Evolutionary conservation across 2,797 vertebrate genomes (phyloP), one percentile per base, ranked within the genome.

Genomic region (Coccyzus lansbergi): DNA sequence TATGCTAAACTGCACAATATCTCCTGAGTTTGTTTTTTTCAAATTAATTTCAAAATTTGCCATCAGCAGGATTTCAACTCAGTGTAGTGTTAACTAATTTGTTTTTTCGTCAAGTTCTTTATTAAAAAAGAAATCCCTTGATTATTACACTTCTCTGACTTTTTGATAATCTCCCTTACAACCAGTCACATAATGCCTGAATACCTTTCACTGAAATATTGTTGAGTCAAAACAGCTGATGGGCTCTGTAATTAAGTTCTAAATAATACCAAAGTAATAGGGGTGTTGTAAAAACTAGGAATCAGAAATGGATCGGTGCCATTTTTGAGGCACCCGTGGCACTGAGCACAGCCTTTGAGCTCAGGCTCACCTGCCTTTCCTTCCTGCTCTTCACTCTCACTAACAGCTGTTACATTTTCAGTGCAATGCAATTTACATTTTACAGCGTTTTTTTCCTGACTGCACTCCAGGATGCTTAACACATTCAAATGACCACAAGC

Each of bases 31-130:
- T 88, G 15, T 90, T 15, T 67, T 90, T 94, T 92, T 77, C 26
- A 8, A 78, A 94, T 86, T 59, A 79, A 68, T 94, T 97, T 92
- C 63, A 95, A 93, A 95, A 96, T 96, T 96, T 95, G 78, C 94
- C 83, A 86, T 88, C 85, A 96, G 92, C 86, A 94, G 92, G 64
- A 96, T 94, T 97, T 96, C 96, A 94, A 92, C 92, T 97, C 97
- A 96, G 63, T 90, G 87, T 94, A 90, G 76, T 96, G 94, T 96
- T 97, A 97, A 96, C 91, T 97, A 96, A 98, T 97, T 97, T 97
- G 96, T 97, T 97, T 97, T 97, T 97, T 97, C 96, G 97, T 96
- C 91, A 97, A 95, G 93, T 97, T 97, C 95, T 97, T 98, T 97
- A 97, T 98, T 98, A 98, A 97, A 94, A 97, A 93, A 94, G 85